Conservation (phyloP, 2,888 invertebrate genomes). For the Drosophila vallismaia region DNA sequence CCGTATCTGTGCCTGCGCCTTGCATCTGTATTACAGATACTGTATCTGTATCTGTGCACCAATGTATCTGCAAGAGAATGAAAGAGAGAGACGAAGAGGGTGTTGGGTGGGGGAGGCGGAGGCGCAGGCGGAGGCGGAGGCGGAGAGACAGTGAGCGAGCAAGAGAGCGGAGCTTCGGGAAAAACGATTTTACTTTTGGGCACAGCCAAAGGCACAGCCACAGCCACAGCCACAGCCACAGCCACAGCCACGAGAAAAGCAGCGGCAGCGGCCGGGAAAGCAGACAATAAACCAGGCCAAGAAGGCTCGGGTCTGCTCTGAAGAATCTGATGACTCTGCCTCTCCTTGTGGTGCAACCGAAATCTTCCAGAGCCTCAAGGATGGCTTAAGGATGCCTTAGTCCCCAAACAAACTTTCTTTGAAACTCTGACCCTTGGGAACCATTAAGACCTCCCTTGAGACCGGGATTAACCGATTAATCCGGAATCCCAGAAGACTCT, state of each 20-base stretch:
- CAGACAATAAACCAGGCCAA: constrained; percentile 1
- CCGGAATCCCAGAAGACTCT: no score
- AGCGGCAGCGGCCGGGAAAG: constrained; percentile 19
- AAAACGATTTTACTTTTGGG: constrained; percentile 35
- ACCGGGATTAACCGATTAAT: no score
- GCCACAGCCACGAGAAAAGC: constrained; percentile 24
- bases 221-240: constrained; percentile 8
- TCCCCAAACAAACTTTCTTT: no score
- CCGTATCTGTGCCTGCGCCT: constrained; percentile 15
- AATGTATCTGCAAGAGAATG: not conserved
- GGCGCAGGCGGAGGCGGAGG: not conserved
- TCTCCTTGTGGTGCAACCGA: not conserved
- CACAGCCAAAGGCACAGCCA: not conserved
- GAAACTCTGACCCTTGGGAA: no score
- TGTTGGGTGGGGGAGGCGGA: not conserved
- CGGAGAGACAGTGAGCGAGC: not conserved
- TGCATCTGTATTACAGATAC: constrained; percentile 1
- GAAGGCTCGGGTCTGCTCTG: not conserved
- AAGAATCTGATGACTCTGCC: not conserved
- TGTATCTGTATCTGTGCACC: constrained; percentile 13
- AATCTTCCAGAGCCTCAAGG: not conserved
- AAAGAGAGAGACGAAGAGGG: not conserved
- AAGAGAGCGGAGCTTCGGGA: constrained; percentile 68
- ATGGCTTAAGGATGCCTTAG: not conserved
- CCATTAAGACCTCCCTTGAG: no score